Percentiles rank a stretch among this genome's conserved stretches.
phyloP scores from a whole-genome alignment of 2,113 vertebrate species.

The Phoenicopterus ruber region DNA sequence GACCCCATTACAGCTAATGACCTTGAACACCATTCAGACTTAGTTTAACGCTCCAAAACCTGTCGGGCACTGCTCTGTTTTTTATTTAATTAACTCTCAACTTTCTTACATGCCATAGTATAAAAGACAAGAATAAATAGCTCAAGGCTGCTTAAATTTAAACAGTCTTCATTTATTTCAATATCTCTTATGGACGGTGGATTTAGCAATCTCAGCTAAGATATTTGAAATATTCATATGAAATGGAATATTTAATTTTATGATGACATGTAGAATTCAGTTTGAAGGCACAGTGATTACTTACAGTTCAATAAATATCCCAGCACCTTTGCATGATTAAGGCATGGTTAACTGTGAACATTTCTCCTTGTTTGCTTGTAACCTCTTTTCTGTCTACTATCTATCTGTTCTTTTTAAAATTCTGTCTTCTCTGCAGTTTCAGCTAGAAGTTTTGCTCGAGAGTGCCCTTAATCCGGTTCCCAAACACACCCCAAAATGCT shows the following conservation, averaged over 20 bases:
- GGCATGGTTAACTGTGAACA: neutral
- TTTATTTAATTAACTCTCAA: neutral
- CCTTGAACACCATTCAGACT: neutral
- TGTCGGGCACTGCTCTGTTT: neutral
- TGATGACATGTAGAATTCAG: neutral
- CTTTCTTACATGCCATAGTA: neutral
- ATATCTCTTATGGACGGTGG: neutral
- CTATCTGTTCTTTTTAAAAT: neutral
- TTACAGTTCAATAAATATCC: neutral
- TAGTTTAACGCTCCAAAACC: neutral
- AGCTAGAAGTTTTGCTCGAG: neutral
- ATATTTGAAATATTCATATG: neutral
- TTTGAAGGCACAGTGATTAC: neutral
- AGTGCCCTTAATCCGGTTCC: neutral
- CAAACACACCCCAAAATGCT: neutral
- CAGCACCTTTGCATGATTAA: neutral
- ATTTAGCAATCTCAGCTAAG: neutral
- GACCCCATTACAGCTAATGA: neutral
- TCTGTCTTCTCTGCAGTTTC: neutral
- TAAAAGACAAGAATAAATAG: neutral
- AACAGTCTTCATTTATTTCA: neutral
- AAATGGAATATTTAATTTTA: neutral
- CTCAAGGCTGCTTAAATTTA: neutral
- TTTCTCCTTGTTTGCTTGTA: neutral
- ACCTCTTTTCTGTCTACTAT: neutral